These are phyloP conservation scores for Heliconius sara DNA, from an alignment of 2,888 invertebrate genomes.

Conservation along the genomic window DNA sequence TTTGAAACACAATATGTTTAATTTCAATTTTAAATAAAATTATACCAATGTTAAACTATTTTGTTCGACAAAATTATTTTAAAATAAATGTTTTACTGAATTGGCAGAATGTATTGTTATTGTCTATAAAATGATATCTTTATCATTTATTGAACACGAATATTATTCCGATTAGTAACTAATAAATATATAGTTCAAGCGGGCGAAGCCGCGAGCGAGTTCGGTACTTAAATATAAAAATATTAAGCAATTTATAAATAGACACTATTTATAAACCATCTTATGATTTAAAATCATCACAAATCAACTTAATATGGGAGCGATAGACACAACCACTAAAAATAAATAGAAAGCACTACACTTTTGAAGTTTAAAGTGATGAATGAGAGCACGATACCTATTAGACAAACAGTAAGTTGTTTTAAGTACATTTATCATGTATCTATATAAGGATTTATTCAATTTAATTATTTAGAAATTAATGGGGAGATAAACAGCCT, in stretches of 20 bases:
- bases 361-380: conserved; percentile 12
- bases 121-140: no score
- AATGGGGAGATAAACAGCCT: not conserved
- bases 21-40: no score
- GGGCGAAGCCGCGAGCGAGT: no score
- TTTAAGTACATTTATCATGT: not conserved
- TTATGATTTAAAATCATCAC: not conserved
- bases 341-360: conserved; percentile 17
- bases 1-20: no score
- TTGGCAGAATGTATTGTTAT: no score
- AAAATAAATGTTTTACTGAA: no score
- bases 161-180: no score
- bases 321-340: not conserved
- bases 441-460: not conserved
- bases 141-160: no score
- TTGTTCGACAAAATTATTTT: no score
- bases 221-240: not conserved
- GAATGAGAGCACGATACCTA: conserved; percentile 4
- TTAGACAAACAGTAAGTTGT: conserved; percentile 11
- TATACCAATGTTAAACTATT: no score
- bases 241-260: not conserved
- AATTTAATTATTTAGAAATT: not conserved
- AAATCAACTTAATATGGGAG: conserved; percentile 2
- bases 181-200: no score
- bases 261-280: not conserved